Base-by-base conservation (phyloP, 2,113 vertebrate genomes). In the Leucoraja erinaceus region DNA sequence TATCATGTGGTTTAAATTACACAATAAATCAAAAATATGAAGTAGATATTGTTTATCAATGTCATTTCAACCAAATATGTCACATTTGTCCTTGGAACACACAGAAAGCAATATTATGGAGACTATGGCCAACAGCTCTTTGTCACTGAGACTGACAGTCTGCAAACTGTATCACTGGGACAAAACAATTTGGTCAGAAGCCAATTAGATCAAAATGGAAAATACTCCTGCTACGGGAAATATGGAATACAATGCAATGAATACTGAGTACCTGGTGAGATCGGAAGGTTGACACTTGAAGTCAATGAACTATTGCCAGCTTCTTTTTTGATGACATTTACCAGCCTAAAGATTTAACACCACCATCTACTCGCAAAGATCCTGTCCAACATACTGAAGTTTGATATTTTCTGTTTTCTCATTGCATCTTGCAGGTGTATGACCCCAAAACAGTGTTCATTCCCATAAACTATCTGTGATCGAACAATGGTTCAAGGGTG, bases 1-100 rank as follows among this genome's bases (percentile, higher is more conserved):
- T 31, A 54, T 91, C n/a, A 88, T 91, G 33, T 11, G 22, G 20
- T 91, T 91, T 33, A 91, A 72, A 54, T 91, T 66, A 72, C 68
- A 91, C 5, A n/a, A 72, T 91, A 91, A 91, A 72, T 91, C 90
- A 91, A 72, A 12, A 72, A 47, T 72, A 68, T 91, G 68, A 91
- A 38, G 33, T 22, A 72, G 33, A 72, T 72, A 11, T 28, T 20
- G 10, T 91, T 91, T 91, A 91, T 91, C 66, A 70, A 47, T 91
- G 66, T 70, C 66, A 91, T 14, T 33, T 72, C 68, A 72, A 9
- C 66, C 33, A 91, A 72, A 72, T 12, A 22, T 22, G 12, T 91
- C 33, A 47, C 33, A 25, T 91, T 70, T 91, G 66, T 91, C 90
- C 90, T 91, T 91, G 90, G 38, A 91, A 25, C 31, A 56, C 47